Conservation (phyloP, 2,888 invertebrate genomes). For the Ceratothoa steindachneri region DNA sequence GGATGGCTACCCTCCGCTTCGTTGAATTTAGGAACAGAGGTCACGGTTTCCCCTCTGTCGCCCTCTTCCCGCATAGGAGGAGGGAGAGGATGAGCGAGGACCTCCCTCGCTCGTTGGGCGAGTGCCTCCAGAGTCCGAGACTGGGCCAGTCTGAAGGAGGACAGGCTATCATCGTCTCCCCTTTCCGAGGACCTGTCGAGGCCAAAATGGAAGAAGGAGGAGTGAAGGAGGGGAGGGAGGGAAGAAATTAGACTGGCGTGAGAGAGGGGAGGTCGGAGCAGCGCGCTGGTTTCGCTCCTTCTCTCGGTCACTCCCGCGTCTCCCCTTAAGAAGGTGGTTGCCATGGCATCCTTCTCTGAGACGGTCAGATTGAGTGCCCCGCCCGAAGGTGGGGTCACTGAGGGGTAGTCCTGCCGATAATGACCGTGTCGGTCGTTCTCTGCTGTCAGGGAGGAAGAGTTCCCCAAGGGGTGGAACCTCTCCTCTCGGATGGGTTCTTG, state of each 20-base stretch:
- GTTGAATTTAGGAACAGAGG: neutral
- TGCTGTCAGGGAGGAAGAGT: neutral
- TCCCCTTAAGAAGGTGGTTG: neutral
- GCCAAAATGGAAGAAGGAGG: constrained; percentile 13
- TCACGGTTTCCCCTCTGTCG: neutral
- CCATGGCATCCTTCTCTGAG: neutral
- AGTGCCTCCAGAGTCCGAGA: constrained; percentile 9
- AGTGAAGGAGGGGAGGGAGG: constrained; percentile 10
- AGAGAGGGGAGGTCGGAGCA: neutral
- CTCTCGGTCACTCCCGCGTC: neutral
- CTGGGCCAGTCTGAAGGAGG: neutral
- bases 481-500: neutral
- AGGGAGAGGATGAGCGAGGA: neutral
- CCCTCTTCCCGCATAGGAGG: neutral
- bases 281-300: neutral
- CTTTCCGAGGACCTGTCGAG: neutral
- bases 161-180: constrained; percentile 2
- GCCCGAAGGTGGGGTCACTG: constrained; percentile 1
- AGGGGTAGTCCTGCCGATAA: neutral
- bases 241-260: constrained; percentile 11
- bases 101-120: constrained; percentile 15
- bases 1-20: neutral
- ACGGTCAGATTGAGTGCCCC: constrained; percentile 6
- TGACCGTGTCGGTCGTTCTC: neutral
- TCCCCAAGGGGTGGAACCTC: neutral